Conservation (phyloP, 2,797 vertebrate genomes). For the Characodon lateralis region DNA sequence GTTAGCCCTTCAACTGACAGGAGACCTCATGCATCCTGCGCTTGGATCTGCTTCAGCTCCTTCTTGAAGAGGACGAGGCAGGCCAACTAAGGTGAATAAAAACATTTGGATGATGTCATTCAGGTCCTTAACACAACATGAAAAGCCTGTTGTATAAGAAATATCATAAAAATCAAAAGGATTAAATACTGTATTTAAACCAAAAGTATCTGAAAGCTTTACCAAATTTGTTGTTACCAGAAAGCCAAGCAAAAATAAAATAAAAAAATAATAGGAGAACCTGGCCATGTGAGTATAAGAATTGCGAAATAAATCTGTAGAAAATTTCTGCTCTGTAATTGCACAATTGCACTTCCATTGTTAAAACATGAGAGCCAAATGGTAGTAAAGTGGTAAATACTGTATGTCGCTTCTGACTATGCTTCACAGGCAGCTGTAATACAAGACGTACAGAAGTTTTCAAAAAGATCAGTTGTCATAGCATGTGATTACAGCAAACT, state of each 20-base stretch:
- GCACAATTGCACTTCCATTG: background rate
- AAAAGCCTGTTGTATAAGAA: background rate
- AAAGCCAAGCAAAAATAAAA: background rate
- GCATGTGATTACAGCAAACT: background rate
- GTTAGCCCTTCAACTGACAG: conserved; percentile 2
- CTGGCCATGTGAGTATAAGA: background rate
- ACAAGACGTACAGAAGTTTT: background rate
- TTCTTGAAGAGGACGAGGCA: conserved; percentile 19
- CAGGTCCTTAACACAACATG: background rate
- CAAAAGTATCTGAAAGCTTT: background rate
- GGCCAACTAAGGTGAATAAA: background rate
- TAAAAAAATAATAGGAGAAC: background rate
- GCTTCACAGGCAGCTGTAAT: background rate
- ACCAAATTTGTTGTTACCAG: background rate
- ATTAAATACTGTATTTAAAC: background rate
- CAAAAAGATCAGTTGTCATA: background rate
- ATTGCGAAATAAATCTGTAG: background rate
- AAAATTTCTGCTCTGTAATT: background rate
- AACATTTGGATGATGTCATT: background rate
- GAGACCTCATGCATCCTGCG: background rate
- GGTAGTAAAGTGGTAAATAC: background rate
- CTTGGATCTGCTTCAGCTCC: conserved; percentile 4
- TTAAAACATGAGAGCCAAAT: background rate
- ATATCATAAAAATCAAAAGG: background rate
- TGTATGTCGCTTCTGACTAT: background rate